phyloP scores from a whole-genome alignment of 2,888 invertebrate genomes.

The Molorchus minor region DNA sequence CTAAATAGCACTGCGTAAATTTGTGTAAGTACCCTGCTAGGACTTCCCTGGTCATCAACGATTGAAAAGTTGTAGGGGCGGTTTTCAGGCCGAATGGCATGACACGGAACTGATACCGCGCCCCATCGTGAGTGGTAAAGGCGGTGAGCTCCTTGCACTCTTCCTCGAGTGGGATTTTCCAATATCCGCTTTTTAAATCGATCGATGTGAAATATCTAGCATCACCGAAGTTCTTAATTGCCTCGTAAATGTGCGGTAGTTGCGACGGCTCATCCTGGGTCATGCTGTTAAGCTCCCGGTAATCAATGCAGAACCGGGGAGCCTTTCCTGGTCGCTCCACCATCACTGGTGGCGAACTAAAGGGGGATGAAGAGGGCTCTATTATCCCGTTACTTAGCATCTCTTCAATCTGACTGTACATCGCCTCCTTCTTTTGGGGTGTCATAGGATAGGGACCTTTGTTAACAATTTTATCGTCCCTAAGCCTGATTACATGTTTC shows the following conservation, averaged over 20 bases:
- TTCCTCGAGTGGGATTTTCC: background rate
- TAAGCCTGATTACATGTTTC: conserved; percentile 11
- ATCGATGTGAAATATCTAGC: too few species aligned
- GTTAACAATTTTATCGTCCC: conserved; percentile 2
- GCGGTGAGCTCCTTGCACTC: background rate
- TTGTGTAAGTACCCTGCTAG: background rate
- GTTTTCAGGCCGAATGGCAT: background rate
- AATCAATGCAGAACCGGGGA: conserved; percentile 7
- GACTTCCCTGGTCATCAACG: background rate
- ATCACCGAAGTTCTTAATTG: too few species aligned
- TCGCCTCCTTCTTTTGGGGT: background rate
- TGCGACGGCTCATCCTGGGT: too few species aligned
- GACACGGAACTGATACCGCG: background rate
- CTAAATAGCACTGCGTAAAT: background rate
- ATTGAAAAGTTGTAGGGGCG: background rate
- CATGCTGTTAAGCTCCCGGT: too few species aligned
- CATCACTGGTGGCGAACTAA: conserved; percentile 8
- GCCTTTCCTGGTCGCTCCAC: conserved; percentile 5
- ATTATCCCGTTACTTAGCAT: conserved; percentile 15
- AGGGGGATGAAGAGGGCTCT: background rate
- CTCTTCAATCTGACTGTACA: too few species aligned
- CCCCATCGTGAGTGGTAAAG: background rate
- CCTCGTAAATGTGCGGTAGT: background rate
- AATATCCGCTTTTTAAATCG: too few species aligned
- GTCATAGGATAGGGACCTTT: conserved; percentile 10